Conservation (phyloP, 2,113 vertebrate species). For the Chaetura pelagica region DNA sequence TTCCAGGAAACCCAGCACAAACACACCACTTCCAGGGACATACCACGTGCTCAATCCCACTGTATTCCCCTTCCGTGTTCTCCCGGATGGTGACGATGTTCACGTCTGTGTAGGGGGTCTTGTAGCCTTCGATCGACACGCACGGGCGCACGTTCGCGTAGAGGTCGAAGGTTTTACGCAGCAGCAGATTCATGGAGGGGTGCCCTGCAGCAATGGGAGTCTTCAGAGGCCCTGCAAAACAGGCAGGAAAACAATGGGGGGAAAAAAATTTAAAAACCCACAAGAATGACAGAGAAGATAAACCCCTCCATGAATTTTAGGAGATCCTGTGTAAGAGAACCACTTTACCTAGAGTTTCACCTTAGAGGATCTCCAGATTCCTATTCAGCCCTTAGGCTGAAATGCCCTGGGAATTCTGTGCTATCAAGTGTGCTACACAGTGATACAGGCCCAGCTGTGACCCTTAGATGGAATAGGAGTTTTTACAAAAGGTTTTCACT, state of each 20-base stretch:
- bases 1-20: background rate
- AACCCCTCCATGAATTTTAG: background rate
- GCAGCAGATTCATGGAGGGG: conserved; percentile 95
- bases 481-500: background rate
- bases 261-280: too few species aligned
- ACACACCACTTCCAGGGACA: background rate
- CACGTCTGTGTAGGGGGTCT: conserved; percentile 89
- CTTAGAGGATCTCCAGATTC: background rate
- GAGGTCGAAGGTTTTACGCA: conserved; percentile 94
- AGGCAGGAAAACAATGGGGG: background rate
- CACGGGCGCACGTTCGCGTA: conserved; percentile 95
- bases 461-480: background rate
- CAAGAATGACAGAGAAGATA: background rate
- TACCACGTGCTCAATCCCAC: conserved; percentile 95
- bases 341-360: too few species aligned
- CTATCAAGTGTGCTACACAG: background rate
- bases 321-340: too few species aligned
- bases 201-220: conserved; percentile 95
- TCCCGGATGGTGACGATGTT: conserved; percentile 92
- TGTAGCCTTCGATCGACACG: conserved; percentile 94
- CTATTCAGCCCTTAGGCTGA: background rate
- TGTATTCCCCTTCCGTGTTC: conserved; percentile 90
- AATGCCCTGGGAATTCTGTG: background rate
- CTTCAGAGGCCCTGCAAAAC: conserved; percentile 88
- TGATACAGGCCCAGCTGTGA: accelerated